Percentiles rank a stretch among this genome's conserved stretches.
These are phyloP conservation scores for Chionoecetes opilio DNA, from an alignment of 1,140 invertebrate genomes.

Conservation along the genomic window DNA sequence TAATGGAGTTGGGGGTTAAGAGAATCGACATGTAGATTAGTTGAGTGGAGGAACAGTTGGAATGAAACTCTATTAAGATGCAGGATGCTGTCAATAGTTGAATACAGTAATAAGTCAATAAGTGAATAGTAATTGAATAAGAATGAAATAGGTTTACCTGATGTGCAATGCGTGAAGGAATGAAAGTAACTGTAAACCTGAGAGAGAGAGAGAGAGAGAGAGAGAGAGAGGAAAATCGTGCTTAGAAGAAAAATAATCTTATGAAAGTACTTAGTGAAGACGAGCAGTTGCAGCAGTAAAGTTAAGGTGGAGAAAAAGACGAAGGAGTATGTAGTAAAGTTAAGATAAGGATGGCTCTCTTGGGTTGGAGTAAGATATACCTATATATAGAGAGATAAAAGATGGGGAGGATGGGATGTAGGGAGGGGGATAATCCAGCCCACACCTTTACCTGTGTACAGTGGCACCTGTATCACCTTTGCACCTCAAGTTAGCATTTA, in stretches of 20 bases:
- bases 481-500: constrained; percentile 69
- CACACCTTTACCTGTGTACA: constrained; percentile 57
- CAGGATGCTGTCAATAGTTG: neutral
- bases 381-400: neutral
- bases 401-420: neutral
- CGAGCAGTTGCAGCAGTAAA: neutral
- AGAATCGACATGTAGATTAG: neutral
- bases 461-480: constrained; percentile 64
- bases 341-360: neutral
- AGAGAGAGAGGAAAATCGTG: neutral
- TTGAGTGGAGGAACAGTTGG: neutral
- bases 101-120: too few species aligned
- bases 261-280: neutral
- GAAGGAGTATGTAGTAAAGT: neutral
- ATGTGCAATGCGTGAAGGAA: neutral
- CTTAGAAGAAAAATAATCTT: neutral
- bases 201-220: constrained; percentile 17
- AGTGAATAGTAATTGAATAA: neutral
- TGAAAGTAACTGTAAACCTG: constrained; percentile 1
- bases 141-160: neutral
- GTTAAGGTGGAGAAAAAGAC: neutral
- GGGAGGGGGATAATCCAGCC: neutral
- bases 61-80: neutral
- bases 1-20: neutral
- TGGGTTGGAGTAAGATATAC: neutral